Base-by-base conservation (phyloP, 2,113 vertebrate genomes). In the Hystrix brachyura region DNA sequence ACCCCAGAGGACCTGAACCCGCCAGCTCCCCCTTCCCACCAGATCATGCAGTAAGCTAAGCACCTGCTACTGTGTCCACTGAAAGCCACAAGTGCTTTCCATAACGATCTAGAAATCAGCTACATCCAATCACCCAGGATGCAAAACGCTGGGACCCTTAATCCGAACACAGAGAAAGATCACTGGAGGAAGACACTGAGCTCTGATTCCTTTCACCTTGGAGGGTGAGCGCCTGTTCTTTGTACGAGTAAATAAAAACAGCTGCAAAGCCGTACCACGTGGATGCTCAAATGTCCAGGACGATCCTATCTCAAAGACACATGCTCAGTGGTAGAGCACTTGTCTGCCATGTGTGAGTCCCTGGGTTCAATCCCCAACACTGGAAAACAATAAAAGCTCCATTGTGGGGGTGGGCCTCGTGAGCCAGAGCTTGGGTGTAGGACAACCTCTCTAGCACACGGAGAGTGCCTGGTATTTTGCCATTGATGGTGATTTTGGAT, bases 371-470 rank as follows among this genome's bases (percentile, higher is more conserved):
- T 32, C 27, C 25, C 14, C 74, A 51, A 17, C 46, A 17, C 46
- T 32, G 25, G 25, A 48, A 48, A 27, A 74, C 18, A 43, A 25
- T 29, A 27, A 48, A 29, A 76, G 25, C 27, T 51, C 25, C 46
- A 1, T 14, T 1, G 7, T 19, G 60, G 18, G 19, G 19, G 3
- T 0, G 1, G 27, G 51, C 17, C 15, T 3, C 0, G 29, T 1
- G 51, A 11, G 59, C 15, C 57, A 17, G 0, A 0, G 43, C 10
- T 0, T 9, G 32, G 76, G n/a, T 12, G 0, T 0, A 2, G 43
- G 74, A 29, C 32, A 15, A 3, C 21, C 57, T 48, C 86, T n/a
- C 83, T 6, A 1, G 3, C 17, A 32, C 3, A 0, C 0, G n/a
- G 32, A 5, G 0, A 3, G 12, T 14, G 19, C 14, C 1, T 25